These are phyloP conservation scores for Nymphicus hollandicus DNA, from an alignment of 2,113 vertebrate genomes.

Conservation along the genomic window DNA sequence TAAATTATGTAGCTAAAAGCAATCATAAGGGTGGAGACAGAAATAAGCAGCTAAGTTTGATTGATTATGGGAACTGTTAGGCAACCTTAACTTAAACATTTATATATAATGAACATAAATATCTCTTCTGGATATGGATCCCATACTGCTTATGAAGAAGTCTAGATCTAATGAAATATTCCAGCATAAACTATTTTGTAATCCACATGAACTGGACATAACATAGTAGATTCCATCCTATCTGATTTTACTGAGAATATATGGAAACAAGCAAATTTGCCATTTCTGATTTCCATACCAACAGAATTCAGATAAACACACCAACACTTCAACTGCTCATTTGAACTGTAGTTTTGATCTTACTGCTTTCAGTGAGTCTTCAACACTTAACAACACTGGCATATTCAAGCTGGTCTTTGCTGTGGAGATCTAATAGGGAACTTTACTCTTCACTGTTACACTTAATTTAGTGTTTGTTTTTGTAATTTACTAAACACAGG, in stretches of 20 bases:
- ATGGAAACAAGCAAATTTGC: background rate
- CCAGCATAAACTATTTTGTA: background rate
- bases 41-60: background rate
- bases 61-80: background rate
- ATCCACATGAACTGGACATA: background rate
- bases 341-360: background rate
- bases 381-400: background rate
- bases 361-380: background rate
- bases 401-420: background rate
- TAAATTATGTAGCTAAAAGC: background rate
- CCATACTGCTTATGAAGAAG: background rate
- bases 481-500: slow-evolving; percentile 51
- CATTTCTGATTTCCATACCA: background rate
- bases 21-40: background rate
- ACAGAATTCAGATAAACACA: background rate
- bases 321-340: background rate
- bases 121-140: background rate
- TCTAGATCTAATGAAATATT: background rate
- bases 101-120: background rate
- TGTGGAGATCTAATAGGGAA: background rate
- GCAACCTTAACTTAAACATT: background rate
- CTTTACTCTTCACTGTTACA: background rate
- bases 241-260: background rate
- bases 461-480: slow-evolving; percentile 41
- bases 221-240: background rate